Conservation (phyloP, 1,140 invertebrate genomes). For the Maconellicoccus hirsutus region DNA sequence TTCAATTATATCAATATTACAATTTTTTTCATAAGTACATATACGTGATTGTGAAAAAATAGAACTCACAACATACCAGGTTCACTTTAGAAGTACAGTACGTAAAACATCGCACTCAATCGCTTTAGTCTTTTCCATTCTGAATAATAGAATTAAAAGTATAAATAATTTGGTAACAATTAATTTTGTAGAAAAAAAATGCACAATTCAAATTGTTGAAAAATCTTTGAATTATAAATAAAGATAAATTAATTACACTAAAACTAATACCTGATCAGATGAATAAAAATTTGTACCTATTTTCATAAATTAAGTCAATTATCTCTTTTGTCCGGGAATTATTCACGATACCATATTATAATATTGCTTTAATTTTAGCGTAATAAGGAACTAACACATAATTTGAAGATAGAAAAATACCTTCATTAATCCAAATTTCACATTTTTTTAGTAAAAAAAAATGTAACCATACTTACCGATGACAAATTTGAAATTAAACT, state of each 20-base stretch:
- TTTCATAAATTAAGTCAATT: neutral
- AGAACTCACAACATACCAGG: no score
- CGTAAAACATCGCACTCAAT: no score
- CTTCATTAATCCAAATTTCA: neutral
- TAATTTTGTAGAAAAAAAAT: neutral
- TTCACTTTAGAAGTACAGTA: no score
- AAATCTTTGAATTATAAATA: neutral
- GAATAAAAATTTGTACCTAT: neutral
- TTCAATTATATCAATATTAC: no score
- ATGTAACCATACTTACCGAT: no score
- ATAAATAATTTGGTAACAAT: neutral
- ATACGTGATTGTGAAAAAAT: no score
- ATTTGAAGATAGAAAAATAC: neutral
- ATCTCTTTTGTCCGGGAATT: no score
- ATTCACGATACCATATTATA: no score
- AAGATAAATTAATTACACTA: neutral
- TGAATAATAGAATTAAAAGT: neutral
- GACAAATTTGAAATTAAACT: no score
- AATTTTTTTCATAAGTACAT: no score
- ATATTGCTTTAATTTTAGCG: no score
- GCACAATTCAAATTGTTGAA: neutral
- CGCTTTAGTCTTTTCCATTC: no score
- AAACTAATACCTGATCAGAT: neutral
- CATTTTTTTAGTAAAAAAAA: neutral
- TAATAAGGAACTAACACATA: neutral